A percentile compares a stretch with the other conserved stretches of the same genome.
phyloP scores from a whole-genome alignment of 1,140 invertebrate genomes.

The Eumaeus atala region DNA sequence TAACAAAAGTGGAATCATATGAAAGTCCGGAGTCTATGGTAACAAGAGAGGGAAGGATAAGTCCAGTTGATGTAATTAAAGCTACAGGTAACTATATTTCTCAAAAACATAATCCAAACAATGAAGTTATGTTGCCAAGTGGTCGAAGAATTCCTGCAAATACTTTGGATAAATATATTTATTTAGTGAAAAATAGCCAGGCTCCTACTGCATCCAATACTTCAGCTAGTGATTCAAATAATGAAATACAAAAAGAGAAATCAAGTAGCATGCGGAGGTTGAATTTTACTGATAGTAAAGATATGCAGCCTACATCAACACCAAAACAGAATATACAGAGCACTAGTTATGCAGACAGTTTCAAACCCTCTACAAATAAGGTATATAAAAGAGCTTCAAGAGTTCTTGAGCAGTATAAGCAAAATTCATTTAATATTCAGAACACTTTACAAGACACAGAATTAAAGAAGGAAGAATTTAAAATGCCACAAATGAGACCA shows the following conservation, averaged over 20 bases:
- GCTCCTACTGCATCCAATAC: constrained; percentile 24
- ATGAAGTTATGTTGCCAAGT: constrained; percentile 48
- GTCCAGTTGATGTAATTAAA: constrained; percentile 54
- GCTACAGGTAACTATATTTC: constrained; percentile 53
- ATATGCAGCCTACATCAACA: constrained; percentile 58
- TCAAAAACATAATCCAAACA: constrained; percentile 44
- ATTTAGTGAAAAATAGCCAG: constrained; percentile 48
- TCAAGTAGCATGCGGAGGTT: constrained; percentile 47
- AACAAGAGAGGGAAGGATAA: constrained; percentile 33
- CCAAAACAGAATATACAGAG: constrained; percentile 37
- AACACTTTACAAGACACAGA: constrained; percentile 34
- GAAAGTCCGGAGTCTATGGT: constrained; percentile 50
- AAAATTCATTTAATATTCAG: constrained; percentile 33
- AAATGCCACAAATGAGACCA: constrained; percentile 61
- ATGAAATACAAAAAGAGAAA: constrained; percentile 29
- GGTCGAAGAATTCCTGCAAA: constrained; percentile 43
- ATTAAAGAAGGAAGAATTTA: constrained; percentile 53
- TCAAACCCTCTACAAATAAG: constrained; percentile 57
- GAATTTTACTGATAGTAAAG: constrained; percentile 54
- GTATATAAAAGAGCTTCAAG: constrained; percentile 55
- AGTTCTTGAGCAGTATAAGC: constrained; percentile 60
- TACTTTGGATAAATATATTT: constrained; percentile 64
- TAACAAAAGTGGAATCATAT: constrained; percentile 72
- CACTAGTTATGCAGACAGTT: constrained; percentile 39
- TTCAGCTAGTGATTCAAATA: constrained; percentile 21